Conservation (phyloP, 30 jellyfish, hydroid and myxozoan genomes). For the Aurelia coerulea region DNA sequence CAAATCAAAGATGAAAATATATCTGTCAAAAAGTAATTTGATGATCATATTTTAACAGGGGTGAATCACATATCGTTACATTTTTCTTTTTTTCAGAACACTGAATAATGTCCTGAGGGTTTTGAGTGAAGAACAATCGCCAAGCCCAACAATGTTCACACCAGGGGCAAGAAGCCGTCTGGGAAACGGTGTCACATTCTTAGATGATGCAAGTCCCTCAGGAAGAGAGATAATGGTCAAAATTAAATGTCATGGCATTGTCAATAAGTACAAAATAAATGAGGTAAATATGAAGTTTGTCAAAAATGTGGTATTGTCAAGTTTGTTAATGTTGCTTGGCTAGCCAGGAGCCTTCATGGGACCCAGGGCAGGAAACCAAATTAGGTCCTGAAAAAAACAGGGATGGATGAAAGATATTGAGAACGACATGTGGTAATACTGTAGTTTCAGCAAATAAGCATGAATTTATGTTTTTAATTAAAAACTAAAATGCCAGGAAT, state of each 20-base stretch:
- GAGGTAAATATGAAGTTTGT: constrained; percentile 4
- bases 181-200: neutral
- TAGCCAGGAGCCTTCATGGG: too few relatives aligned
- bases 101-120: constrained; percentile 15
- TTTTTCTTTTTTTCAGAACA: constrained; percentile 26
- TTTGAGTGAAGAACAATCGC: neutral
- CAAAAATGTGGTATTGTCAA: too few relatives aligned
- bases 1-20: neutral
- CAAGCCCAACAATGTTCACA: constrained; percentile 5
- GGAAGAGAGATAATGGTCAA: constrained; percentile 42
- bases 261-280: constrained; percentile 34
- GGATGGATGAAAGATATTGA: too few relatives aligned
- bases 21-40: neutral
- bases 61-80: neutral
- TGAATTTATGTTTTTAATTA: too few relatives aligned
- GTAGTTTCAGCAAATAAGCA: too few relatives aligned
- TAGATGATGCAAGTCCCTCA: constrained; percentile 31
- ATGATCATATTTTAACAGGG: neutral
- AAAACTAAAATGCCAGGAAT: too few relatives aligned
- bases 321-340: too few relatives aligned
- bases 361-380: too few relatives aligned
- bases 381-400: too few relatives aligned
- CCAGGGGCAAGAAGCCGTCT: neutral
- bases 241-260: constrained; percentile 61
- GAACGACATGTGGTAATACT: too few relatives aligned